These are phyloP conservation scores for Muscicapa adusta DNA, from an alignment of 2,113 vertebrate species.

Conservation along the genomic window DNA sequence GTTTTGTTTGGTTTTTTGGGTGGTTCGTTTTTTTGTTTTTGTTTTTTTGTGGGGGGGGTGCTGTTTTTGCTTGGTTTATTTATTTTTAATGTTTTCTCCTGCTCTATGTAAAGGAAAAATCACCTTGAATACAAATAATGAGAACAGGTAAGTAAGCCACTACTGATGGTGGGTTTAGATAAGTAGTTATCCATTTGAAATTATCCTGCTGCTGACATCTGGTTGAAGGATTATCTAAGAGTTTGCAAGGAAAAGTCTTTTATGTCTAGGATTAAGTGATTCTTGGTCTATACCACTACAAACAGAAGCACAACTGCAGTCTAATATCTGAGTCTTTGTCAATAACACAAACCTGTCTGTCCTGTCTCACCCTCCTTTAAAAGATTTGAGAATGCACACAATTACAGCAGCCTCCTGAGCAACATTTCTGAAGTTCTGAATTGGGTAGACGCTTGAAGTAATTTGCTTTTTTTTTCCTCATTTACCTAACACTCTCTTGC, in stretches of 20 bases:
- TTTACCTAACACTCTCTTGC: neutral
- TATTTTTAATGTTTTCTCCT: neutral
- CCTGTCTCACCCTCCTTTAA: neutral
- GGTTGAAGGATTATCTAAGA: neutral
- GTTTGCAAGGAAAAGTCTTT: neutral
- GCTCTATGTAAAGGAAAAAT: neutral
- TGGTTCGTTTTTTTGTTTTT: no score
- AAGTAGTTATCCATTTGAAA: neutral
- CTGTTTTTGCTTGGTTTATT: fast-evolving
- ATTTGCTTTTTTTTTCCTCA: neutral
- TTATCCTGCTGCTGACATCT: neutral
- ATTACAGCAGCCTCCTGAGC: neutral
- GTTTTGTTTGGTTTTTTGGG: no score
- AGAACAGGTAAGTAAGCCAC: neutral
- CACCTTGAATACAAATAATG: neutral
- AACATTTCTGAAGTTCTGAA: neutral
- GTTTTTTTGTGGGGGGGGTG: no score
- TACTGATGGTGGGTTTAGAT: neutral
- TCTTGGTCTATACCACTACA: neutral
- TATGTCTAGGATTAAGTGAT: neutral
- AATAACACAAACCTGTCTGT: neutral
- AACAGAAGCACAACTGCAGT: neutral
- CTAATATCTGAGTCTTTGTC: neutral
- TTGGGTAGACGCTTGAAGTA: neutral
- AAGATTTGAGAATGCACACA: neutral